These are phyloP conservation scores for Anoplopoma fimbria DNA, from an alignment of 2,113 vertebrate genomes.

Conservation along the genomic window DNA sequence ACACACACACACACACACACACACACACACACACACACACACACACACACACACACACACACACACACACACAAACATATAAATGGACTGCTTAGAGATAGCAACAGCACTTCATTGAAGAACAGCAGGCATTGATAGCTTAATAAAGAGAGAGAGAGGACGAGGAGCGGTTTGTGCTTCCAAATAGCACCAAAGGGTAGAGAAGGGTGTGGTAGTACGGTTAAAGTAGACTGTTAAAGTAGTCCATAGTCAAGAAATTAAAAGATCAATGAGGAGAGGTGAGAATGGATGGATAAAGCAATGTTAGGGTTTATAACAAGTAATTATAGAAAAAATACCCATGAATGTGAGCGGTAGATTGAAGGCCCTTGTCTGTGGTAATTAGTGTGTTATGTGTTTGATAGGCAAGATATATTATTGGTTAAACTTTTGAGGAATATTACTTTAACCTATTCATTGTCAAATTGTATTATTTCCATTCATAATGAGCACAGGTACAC, in stretches of 20 bases:
- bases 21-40: slow-evolving; percentile 2
- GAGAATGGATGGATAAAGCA: slow-evolving; percentile 8
- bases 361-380: slow-evolving; percentile 26
- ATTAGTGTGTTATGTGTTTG: slow-evolving; percentile 55
- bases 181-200: too few species aligned
- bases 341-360: not conserved
- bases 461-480: slow-evolving; percentile 24
- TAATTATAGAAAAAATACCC: not conserved
- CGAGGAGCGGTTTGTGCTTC: not conserved
- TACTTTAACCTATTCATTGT: not conserved
- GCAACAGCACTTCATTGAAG: slow-evolving; percentile 72
- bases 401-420: slow-evolving; percentile 7
- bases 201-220: too few species aligned
- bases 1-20: slow-evolving; percentile 25
- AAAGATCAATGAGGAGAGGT: slow-evolving; percentile 15
- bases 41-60: not conserved
- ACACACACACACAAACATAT: slow-evolving; percentile 18
- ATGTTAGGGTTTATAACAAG: slow-evolving; percentile 1
- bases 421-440: not conserved
- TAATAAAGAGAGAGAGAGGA: slow-evolving; percentile 26
- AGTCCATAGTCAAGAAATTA: not conserved
- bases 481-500: slow-evolving; percentile 10
- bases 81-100: slow-evolving; percentile 83
- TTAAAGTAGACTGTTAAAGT: too few species aligned
- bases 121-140: slow-evolving; percentile 55